These are phyloP conservation scores for Cyprinodon diabolis DNA, from an alignment of 2,797 vertebrate species.

Conservation along the genomic window DNA sequence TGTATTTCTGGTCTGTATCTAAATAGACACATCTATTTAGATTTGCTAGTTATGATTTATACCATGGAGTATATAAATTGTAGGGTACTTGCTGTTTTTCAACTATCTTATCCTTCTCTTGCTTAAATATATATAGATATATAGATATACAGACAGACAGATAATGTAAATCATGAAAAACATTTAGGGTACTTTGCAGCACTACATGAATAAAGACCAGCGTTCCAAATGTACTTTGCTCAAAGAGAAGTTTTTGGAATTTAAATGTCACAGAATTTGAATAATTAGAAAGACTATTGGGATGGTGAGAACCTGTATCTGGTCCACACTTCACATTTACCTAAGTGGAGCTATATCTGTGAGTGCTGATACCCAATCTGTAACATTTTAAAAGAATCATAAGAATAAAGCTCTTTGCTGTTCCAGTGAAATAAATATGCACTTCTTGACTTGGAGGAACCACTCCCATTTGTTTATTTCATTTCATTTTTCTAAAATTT, in stretches of 20 bases:
- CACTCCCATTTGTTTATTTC: background rate
- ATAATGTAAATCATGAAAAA: conserved; percentile 20
- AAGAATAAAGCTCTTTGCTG: conserved; percentile 29
- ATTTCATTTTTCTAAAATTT: background rate
- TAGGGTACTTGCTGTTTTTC: conserved; percentile 52
- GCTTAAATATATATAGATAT: background rate
- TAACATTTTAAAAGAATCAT: conserved; percentile 60
- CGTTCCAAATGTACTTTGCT: conserved; percentile 5
- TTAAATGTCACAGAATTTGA: conserved; percentile 68
- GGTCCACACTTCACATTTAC: conserved; percentile 50
- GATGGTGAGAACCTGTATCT: conserved; percentile 19
- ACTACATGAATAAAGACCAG: conserved; percentile 19
- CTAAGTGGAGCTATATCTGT: conserved; percentile 42
- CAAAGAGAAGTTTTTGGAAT: conserved; percentile 31
- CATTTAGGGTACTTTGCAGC: background rate
- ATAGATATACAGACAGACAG: conserved; percentile 1
- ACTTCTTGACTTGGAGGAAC: background rate
- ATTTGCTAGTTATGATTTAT: conserved; percentile 51
- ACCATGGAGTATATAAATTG: conserved; percentile 56
- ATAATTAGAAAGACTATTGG: conserved; percentile 30
- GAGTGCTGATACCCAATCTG: conserved; percentile 37
- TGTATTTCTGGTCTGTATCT: conserved; percentile 36
- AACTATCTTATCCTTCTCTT: conserved; percentile 46
- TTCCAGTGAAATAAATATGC: conserved; percentile 12
- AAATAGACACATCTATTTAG: conserved; percentile 53